Conservation (phyloP, 1,140 invertebrate genomes). For the Sarcophaga bullata region DNA sequence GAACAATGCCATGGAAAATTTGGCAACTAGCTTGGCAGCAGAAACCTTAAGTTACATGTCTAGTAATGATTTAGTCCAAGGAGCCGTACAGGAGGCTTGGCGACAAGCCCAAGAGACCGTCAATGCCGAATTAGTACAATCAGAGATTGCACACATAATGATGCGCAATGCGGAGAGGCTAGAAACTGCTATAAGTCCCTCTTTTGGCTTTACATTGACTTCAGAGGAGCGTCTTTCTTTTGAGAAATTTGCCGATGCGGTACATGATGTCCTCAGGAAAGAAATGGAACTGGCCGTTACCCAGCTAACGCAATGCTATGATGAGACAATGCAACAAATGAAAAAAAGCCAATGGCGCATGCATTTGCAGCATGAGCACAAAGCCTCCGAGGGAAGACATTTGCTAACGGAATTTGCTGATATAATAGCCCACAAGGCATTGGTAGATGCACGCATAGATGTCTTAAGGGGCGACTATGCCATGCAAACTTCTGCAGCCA, state of each 20-base stretch:
- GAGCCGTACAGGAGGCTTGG: conserved; percentile 74
- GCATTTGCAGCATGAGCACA: conserved; percentile 67
- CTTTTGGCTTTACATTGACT: conserved; percentile 70
- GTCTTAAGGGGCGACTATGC: conserved; percentile 69
- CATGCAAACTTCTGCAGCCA: conserved; percentile 10
- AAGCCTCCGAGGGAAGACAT: conserved; percentile 67
- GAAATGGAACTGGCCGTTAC: conserved; percentile 76
- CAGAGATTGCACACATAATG: conserved; percentile 78
- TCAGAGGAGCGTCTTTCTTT: conserved; percentile 72
- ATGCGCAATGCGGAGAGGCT: conserved; percentile 74
- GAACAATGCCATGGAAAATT: conserved; percentile 73
- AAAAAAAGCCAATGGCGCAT: conserved; percentile 61
- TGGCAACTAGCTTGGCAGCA: conserved; percentile 73
- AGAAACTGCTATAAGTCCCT: conserved; percentile 68
- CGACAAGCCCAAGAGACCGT: conserved; percentile 75
- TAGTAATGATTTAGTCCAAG: conserved; percentile 58
- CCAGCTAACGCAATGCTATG: conserved; percentile 74
- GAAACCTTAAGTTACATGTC: conserved; percentile 72
- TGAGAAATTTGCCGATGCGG: conserved; percentile 76
- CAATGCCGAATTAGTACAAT: conserved; percentile 76
- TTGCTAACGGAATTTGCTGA: conserved; percentile 78
- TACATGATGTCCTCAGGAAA: conserved; percentile 73
- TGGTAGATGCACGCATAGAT: conserved; percentile 77
- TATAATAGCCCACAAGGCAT: conserved; percentile 79
- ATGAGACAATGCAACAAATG: conserved; percentile 69